phyloP scores from a whole-genome alignment of 2,797 vertebrate species.

The Chelon auratus region DNA sequence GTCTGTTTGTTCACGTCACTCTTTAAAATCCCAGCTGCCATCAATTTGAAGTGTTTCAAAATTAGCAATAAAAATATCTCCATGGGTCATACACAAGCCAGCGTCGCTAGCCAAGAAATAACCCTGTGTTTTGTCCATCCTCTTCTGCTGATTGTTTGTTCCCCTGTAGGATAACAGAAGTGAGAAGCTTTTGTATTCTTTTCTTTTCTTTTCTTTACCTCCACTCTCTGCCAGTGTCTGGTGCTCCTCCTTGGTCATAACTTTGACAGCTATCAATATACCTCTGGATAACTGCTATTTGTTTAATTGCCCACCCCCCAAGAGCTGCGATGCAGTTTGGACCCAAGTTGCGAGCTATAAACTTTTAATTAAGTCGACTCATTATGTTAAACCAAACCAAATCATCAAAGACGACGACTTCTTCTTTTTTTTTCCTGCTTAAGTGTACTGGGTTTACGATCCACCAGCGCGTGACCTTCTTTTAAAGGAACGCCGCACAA shows the following conservation, averaged over 20 bases:
- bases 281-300: slow-evolving; percentile 41
- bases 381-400: slow-evolving; percentile 42
- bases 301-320: slow-evolving; percentile 28
- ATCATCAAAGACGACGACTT: slow-evolving; percentile 25
- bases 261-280: slow-evolving; percentile 33
- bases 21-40: neutral
- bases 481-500: slow-evolving; percentile 10
- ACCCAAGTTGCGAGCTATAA: slow-evolving; percentile 33
- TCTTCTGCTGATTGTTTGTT: neutral
- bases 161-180: neutral
- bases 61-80: slow-evolving; percentile 7
- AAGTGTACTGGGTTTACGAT: slow-evolving; percentile 23
- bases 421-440: neutral
- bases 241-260: slow-evolving; percentile 41
- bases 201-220: neutral
- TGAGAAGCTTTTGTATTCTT: neutral
- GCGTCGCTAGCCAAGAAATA: slow-evolving; percentile 18
- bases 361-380: slow-evolving; percentile 43
- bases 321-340: slow-evolving; percentile 30
- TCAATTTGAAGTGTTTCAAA: neutral
- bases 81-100: slow-evolving; percentile 2
- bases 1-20: neutral
- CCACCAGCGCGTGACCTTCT: neutral
- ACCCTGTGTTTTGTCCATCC: neutral
- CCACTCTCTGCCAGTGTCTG: neutral